Evolutionary conservation across 2,888 invertebrate genomes (phyloP), one percentile per base, ranked within the genome.

Genomic region (Celastrina argiolus): DNA sequence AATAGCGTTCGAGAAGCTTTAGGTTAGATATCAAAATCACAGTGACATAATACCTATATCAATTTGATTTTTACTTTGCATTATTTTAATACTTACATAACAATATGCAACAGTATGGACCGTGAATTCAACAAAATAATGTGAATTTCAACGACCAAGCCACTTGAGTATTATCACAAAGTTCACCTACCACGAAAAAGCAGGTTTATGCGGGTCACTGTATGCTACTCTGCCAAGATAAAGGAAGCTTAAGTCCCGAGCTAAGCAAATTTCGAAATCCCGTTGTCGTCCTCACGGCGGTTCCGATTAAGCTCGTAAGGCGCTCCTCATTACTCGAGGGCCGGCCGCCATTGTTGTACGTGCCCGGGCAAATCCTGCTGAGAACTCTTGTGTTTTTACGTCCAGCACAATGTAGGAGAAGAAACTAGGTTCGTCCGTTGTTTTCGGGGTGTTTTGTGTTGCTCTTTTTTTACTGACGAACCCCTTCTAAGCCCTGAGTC

Each of bases 301-400:
- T 61, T 61, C 61, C 61, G 61, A 61, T 61, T 61, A 61, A 61
- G 61, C 61, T 61, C 39, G 39, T 61, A 61, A 61, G 61, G 26
- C 22, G 59, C 36, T 61, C 39, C 61, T 61, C 61, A 22, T 61
- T 61, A 61, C 61, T 61, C 39, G 22, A 61, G 61, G 61, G 39
- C 36, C 14, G 39, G 61, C 36, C 22, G 56, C 56, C 39, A 61
- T 61, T 61, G 61, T 61, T 61, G 7, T 22, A 39, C 36, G 61
- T 36, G 16, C 39, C 10, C 26, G 56, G 22, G 39, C 61, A 61
- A 61, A 61, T 39, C 39, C 61, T 18, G 59, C 61, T 36, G 36
- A 61, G 61, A 61, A 36, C 61, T 61, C 36, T 61, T 36, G 34
- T 59, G 34, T 39, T 61, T 61, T 16, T 34, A 59, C 61, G 61